These are phyloP conservation scores for Rhyacichthys aspro DNA, from an alignment of 2,797 vertebrate genomes.

Conservation along the genomic window DNA sequence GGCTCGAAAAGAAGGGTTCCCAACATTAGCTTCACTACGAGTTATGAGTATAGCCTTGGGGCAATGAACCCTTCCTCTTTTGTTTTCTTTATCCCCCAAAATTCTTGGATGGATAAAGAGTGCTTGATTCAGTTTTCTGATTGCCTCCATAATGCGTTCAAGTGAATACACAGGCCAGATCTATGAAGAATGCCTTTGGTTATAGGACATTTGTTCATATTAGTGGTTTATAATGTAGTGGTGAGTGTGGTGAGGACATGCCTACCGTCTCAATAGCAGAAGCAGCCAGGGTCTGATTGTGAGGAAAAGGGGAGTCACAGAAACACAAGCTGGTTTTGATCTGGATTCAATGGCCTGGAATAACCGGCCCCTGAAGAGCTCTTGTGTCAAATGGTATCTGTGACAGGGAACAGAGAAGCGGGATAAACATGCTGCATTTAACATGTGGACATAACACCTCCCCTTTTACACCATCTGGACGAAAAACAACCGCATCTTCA, in stretches of 20 bases:
- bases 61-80: slow-evolving; percentile 32
- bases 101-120: slow-evolving; percentile 13
- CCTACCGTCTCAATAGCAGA: slow-evolving; percentile 39
- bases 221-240: slow-evolving; percentile 34
- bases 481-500: slow-evolving; percentile 44
- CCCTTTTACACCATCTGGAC: slow-evolving; percentile 66
- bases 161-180: neutral
- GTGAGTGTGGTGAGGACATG: slow-evolving; percentile 26
- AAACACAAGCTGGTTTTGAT: slow-evolving; percentile 71
- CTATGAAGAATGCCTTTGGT: slow-evolving; percentile 4
- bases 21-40: slow-evolving; percentile 35
- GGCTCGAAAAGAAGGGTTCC: slow-evolving; percentile 45
- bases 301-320: slow-evolving; percentile 41
- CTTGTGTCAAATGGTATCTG: slow-evolving; percentile 78
- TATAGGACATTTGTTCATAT: slow-evolving; percentile 28
- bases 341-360: slow-evolving; percentile 77
- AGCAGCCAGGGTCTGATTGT: slow-evolving; percentile 34
- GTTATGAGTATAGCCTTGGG: slow-evolving; percentile 42
- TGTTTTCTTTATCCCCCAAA: slow-evolving; percentile 18
- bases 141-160: neutral
- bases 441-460: slow-evolving; percentile 70
- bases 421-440: slow-evolving; percentile 73
- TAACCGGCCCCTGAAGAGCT: slow-evolving; percentile 77
- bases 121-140: slow-evolving; percentile 7
- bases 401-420: slow-evolving; percentile 71